Base-by-base conservation (phyloP, 2,113 vertebrate species). In the Chaetops frenatus region DNA sequence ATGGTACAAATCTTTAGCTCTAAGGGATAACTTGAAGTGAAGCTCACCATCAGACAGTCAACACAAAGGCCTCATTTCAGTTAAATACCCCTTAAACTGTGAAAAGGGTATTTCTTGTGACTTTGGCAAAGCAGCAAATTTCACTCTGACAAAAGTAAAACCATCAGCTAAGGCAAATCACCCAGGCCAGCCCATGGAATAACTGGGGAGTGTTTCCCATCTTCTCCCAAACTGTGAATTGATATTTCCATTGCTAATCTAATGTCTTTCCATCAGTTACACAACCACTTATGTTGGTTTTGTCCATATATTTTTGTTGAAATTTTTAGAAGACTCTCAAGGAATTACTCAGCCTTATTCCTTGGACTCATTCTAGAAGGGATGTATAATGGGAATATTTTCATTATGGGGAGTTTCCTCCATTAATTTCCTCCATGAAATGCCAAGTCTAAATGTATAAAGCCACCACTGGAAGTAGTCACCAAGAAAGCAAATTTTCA, bases 11-110 rank as follows among this genome's bases (percentile, higher is more conserved):
- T 33, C 54, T 70, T 61, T 16, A 73, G 47, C n/a, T 60, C 3
- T 15, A 33, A 38, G 25, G 18, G 16, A 25, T 91, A 40, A 3
- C 58, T 53, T 25, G 29, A 25, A 81, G 28, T 9, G 42, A 61
- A 65, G 50, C 8, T 69, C 64, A 6, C 25, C 8, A 20, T 27
- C 0, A 0, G 14, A 21, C 6, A 50, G 28, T 10, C n/a, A 65
- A 16, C 6, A 9, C 48, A 61, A 79, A 57, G 44, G 38, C 45
- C 83, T 40, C 2, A 4, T 35, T 80, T 84, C 67, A 70, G 28
- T 71, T 47, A 42, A 83, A 24, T 38, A 16, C 10, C 22, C 51
- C 27, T 81, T 62, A 66, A 81, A 33, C 16, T 47, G 15, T 35
- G 35, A 15, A 14, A 56, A 67, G 21, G 13, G 6, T 27, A 11